phyloP scores from a whole-genome alignment of 2,113 vertebrate species.

The Heterocephalus glaber region DNA sequence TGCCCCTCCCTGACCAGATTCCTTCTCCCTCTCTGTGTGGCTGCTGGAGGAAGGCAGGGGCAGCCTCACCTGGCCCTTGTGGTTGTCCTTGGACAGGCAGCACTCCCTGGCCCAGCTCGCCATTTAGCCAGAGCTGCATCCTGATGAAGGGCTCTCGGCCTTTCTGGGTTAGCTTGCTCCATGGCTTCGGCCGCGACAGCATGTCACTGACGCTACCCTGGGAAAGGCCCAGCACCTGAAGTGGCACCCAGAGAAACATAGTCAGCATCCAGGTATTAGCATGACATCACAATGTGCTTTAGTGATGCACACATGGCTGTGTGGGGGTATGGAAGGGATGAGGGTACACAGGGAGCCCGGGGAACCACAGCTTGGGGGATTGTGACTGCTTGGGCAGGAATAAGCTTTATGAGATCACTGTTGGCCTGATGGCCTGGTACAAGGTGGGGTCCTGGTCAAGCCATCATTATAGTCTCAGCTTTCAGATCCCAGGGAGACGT shows the following conservation, averaged over 20 bases:
- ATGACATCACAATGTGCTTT: neutral
- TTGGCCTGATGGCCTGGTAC: neutral
- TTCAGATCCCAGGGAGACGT: neutral
- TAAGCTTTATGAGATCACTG: neutral
- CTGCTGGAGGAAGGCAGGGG: too few relatives aligned
- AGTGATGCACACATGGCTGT: rapidly evolving
- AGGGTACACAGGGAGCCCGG: rapidly evolving
- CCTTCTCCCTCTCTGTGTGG: neutral
- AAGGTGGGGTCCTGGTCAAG: neutral
- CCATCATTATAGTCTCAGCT: neutral
- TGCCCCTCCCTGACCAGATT: rapidly evolving
- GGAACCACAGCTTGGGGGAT: neutral
- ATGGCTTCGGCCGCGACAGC: conserved; percentile 95
- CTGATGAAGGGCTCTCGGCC: conserved; percentile 96
- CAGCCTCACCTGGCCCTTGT: conserved; percentile 88
- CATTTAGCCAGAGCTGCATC: conserved; percentile 98
- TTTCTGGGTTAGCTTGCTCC: conserved; percentile 97
- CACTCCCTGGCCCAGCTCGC: conserved; percentile 93
- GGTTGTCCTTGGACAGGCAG: conserved; percentile 90
- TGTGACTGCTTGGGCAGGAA: neutral
- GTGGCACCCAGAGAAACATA: conserved; percentile 69
- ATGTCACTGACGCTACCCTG: conserved; percentile 96
- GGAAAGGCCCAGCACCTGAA: conserved; percentile 93
- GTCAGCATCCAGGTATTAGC: neutral
- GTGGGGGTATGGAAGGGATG: neutral